A percentile compares a stretch with the other conserved stretches of the same genome.
Conservation (phyloP, 2,113 vertebrate genomes). For the Hipposideros armiger region DNA sequence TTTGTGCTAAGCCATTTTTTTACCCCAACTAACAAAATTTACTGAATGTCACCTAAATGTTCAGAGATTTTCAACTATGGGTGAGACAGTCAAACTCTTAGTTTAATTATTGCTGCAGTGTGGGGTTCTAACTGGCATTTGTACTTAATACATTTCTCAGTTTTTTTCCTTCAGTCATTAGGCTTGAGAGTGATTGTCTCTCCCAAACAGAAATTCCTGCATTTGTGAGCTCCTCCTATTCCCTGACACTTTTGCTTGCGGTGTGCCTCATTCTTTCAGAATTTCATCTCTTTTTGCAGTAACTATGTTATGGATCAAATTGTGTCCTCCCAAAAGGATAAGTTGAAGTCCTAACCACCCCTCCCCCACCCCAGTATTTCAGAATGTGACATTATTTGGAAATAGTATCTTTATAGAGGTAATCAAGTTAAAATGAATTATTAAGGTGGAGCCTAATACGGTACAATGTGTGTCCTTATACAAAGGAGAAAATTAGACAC, state of each 20-base stretch:
- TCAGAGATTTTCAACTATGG: background rate
- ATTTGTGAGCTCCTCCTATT: background rate
- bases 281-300: background rate
- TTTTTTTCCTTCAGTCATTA: background rate
- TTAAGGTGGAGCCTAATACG: background rate
- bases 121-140: background rate
- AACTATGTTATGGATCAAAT: background rate
- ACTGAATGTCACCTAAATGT: background rate
- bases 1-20: background rate
- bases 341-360: background rate
- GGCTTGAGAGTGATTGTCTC: background rate
- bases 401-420: background rate
- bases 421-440: background rate
- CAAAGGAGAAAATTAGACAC: background rate
- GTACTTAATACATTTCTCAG: background rate
- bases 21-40: background rate
- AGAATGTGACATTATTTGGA: conserved; percentile 33
- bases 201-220: background rate
- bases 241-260: background rate
- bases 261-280: background rate
- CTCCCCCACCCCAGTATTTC: background rate
- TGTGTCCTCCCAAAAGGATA: background rate
- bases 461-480: background rate
- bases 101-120: background rate
- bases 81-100: background rate